Evolutionary conservation across 2,113 vertebrate genomes (phyloP), one percentile per base, ranked within the genome.

Genomic region (Puntigrus tetrazona): DNA sequence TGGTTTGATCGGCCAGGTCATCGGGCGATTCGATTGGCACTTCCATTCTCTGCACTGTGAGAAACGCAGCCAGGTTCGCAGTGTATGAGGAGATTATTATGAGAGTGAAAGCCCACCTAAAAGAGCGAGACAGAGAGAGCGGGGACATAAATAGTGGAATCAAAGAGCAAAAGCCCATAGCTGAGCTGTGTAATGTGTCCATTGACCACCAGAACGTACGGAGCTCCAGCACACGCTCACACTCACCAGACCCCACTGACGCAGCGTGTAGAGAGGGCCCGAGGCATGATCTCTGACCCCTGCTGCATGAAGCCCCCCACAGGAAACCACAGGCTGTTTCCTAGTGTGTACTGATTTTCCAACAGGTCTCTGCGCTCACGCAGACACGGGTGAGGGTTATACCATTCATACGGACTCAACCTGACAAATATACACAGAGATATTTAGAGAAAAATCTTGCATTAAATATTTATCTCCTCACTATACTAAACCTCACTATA

Each of bases 1-100:
- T 98, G 91, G 97, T 98, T 88, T 98, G 97, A 87, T 98, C 97
- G 0, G 97, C 97, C 86, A 98, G 91, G 87, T 98, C 97, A 0
- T 97, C 97, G 0, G 96, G 94, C 0, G 97, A 98, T 91, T 98
- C 97, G 7, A 98, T 95, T 0, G 97, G 97, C 78, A 93, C 96
- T 94, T 97, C 97, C 97, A 98, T 98, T 84, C 97, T 94, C 92
- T 98, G 96, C 76, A 98, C 97, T 0, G 97, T 98, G 77, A 98
- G 95, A 88, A 98, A 98, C 9, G 97, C 97, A 0, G 95, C 97
- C 88, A 98, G 94, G 90, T 98, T 98, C 89, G 97, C 97, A 84
- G 97, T 98, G 94, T 98, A 98, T 85, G 97, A 98, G 41, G 97
- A 98, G 94, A 98, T 97, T 92, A 98, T 98, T 92, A 98, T 98